Conservation (phyloP, 2,113 vertebrate species). For the Salvator merianae region DNA sequence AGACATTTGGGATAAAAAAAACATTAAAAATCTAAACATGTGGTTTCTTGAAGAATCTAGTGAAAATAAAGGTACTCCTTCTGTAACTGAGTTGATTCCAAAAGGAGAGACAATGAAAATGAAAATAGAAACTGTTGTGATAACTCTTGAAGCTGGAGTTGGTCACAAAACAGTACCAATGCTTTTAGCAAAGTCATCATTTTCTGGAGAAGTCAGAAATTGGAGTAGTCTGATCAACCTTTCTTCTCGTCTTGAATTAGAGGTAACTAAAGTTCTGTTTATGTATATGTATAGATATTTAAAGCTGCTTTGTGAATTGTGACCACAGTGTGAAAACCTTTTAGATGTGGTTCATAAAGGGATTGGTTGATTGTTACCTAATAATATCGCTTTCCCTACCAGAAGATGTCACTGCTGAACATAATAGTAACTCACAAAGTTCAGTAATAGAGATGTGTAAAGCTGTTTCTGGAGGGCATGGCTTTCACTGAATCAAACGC, state of each 20-base stretch:
- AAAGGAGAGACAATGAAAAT: slow-evolving; percentile 86
- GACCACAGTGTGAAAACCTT: neutral
- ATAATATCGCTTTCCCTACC: neutral
- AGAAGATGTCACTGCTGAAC: too few species aligned
- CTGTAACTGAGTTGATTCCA: slow-evolving; percentile 77
- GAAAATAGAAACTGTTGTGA: slow-evolving; percentile 84
- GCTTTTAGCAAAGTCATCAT: slow-evolving; percentile 93
- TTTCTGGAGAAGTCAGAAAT: slow-evolving; percentile 88
- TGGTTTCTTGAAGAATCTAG: slow-evolving; percentile 94
- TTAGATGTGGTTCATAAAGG: neutral
- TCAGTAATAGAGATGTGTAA: too few species aligned
- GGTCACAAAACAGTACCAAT: slow-evolving; percentile 96
- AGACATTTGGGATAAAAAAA: slow-evolving; percentile 87
- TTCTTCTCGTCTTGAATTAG: slow-evolving; percentile 84
- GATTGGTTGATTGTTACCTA: neutral
- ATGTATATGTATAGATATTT: neutral
- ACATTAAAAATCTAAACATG: slow-evolving; percentile 87
- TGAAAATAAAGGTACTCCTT: slow-evolving; percentile 68
- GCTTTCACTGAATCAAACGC: too few species aligned
- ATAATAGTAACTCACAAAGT: too few species aligned
- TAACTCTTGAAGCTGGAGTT: slow-evolving; percentile 95
- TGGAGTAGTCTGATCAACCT: slow-evolving; percentile 94
- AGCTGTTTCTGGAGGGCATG: too few species aligned
- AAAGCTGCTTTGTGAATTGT: neutral
- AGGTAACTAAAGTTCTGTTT: slow-evolving; percentile 76